Evolutionary conservation across 2,888 invertebrate species (phyloP), one percentile per base, ranked within the genome.

Genomic region (Agapetus fuscipes): DNA sequence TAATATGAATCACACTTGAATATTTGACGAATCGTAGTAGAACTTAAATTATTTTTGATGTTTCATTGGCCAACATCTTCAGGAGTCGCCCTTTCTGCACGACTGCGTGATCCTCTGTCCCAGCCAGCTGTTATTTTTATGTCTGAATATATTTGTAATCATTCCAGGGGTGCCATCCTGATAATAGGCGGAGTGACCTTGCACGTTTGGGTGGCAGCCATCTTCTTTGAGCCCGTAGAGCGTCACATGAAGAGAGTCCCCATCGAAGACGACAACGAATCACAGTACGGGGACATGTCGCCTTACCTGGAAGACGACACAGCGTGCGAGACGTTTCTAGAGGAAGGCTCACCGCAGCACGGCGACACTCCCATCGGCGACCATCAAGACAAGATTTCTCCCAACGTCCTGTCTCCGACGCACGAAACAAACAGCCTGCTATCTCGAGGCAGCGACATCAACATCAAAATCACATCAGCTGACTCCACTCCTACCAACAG

Each of bases 191-290:
- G 80, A 9, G 66, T 88, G 11, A 84, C 86, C 52, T 61, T 89
- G 32, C 86, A 90, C 59, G 84, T 85, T 1, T 84, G 85, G 76
- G 84, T 87, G 7, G 84, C 86, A 0, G 87, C 88, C 3, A 58
- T 88, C 10, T 76, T 89, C 32, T 89, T 88, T 61, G 83, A 88
- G 46, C 88, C 88, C 0, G 88, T 88, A 0, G 82, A 83, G 48
- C 76, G 78, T 49, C 88, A 89, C 54, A 74, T 87, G 78, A 76
- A 83, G 48, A 71, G 74, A 52, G 77, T 77, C 39, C 74, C 64
- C 3, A 60, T 58, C 30, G 58, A 60, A 31, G 50, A 54, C 17
- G 49, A 53, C 42, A 56, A 54, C 40, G 49, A 50, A 10, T 51
- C 49, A n/a, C 62, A 63, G 58, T 48, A 66, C 38, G 64, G 64